phyloP scores from a whole-genome alignment of 53 echinoderm and acorn worm genomes.

The Zoroaster sp. region DNA sequence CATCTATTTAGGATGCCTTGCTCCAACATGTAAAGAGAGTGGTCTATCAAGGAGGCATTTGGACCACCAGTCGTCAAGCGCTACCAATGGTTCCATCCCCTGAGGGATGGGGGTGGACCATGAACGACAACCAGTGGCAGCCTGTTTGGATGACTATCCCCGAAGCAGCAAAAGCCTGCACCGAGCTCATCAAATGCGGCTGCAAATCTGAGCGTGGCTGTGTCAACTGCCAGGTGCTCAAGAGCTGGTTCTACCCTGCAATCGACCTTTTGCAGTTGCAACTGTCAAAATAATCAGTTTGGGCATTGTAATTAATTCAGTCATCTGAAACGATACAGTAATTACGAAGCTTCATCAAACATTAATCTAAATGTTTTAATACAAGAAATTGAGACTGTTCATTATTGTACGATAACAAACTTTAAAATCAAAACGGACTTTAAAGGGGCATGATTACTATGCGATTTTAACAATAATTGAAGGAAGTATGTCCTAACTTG shows the following conservation, averaged over 20 bases:
- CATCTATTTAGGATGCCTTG: no score
- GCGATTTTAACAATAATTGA: background rate
- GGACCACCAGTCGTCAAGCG: background rate
- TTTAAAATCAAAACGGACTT: no score
- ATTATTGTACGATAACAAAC: no score
- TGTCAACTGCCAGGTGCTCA: slow-evolving; percentile 1
- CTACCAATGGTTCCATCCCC: slow-evolving; percentile 4
- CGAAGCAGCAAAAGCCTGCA: slow-evolving; percentile 35
- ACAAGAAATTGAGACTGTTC: no score
- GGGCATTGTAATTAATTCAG: no score
- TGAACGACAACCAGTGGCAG: background rate
- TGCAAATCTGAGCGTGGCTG: slow-evolving; percentile 33
- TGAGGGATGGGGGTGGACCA: slow-evolving; percentile 43
- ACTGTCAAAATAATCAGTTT: no score
- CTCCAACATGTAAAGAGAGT: slow-evolving; percentile 6
- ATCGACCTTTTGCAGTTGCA: background rate
- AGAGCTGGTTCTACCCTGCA: slow-evolving; percentile 2
- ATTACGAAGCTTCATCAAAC: no score
- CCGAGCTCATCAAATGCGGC: slow-evolving; percentile 43
- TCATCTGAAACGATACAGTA: no score
- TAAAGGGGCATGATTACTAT: background rate
- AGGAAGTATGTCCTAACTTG: background rate
- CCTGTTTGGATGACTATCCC: slow-evolving; percentile 49
- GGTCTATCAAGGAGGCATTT: background rate
- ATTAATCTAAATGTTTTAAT: no score